A percentile compares a stretch with the other conserved stretches of the same genome.
phyloP scores from a whole-genome alignment of 2,888 invertebrate species.

The Ophioninae sp. region DNA sequence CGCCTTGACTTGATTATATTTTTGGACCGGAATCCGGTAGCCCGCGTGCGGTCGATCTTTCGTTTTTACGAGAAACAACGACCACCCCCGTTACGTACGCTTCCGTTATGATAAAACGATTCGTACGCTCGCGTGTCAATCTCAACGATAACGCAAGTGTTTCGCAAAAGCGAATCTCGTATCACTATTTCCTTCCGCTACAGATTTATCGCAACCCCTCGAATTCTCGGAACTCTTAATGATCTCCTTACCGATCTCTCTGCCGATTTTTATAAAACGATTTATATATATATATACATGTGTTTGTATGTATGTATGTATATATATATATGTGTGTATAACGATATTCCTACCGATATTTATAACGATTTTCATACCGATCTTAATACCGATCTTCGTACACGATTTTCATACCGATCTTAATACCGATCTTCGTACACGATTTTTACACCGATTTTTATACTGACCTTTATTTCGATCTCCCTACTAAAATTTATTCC shows the following conservation, averaged over 20 bases:
- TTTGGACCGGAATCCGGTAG: conserved; percentile 35
- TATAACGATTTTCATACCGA: too few relatives aligned
- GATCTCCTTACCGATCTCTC: background rate
- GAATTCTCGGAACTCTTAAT: background rate
- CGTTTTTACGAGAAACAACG: conserved; percentile 27
- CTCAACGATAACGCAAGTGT: background rate
- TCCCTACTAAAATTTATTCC: too few relatives aligned
- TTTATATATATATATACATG: too few relatives aligned
- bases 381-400: too few relatives aligned
- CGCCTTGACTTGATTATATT: conserved; percentile 46
- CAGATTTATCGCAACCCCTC: background rate
- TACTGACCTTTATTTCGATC: too few relatives aligned
- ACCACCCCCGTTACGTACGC: background rate
- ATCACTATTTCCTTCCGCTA: background rate
- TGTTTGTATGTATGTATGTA: too few relatives aligned
- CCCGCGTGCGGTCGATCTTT: conserved; percentile 20
- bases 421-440: too few relatives aligned
- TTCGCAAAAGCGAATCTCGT: background rate
- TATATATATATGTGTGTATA: too few relatives aligned
- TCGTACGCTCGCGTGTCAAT: background rate
- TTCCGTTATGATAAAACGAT: background rate
- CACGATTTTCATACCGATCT: too few relatives aligned
- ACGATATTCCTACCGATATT: too few relatives aligned
- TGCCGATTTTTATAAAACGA: too few relatives aligned
- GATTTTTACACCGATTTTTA: too few relatives aligned